Percentiles rank a stretch among this genome's conserved stretches.
Evolutionary conservation across 2,113 vertebrate genomes (phyloP).

Genomic region (Engraulis encrasicolus): DNA sequence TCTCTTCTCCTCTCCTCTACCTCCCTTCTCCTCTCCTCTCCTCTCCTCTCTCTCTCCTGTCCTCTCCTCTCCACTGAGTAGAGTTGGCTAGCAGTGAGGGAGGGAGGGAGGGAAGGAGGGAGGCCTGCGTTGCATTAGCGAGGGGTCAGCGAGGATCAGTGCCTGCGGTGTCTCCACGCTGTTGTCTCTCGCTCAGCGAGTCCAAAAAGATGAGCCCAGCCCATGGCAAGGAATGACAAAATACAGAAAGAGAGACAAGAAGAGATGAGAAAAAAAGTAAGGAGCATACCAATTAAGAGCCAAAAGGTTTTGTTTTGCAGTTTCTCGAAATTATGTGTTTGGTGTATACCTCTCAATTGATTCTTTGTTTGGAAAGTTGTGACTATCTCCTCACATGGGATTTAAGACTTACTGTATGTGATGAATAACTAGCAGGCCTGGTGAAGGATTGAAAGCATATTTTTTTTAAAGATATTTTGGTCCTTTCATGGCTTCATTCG

Average conservation of each 20-base stretch:
- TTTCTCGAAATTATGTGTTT: neutral
- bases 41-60: neutral
- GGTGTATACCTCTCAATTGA: neutral
- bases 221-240: neutral
- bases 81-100: neutral
- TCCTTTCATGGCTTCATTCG: too few species aligned
- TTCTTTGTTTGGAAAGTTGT: neutral
- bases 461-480: too few species aligned
- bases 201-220: neutral
- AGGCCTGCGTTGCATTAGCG: neutral
- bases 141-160: neutral
- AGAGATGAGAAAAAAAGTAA: too few species aligned
- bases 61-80: neutral
- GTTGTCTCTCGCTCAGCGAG: conserved; percentile 5
- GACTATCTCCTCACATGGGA: neutral
- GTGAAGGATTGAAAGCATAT: too few species aligned
- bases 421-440: too few species aligned
- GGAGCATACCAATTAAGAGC: neutral
- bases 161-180: neutral
- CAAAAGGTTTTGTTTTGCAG: neutral
- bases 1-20: neutral
- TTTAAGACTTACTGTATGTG: neutral
- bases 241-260: neutral
- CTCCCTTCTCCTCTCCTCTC: neutral
- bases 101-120: too few species aligned